Conservation (phyloP, 2,888 invertebrate species). For the Volucella bombylans region DNA sequence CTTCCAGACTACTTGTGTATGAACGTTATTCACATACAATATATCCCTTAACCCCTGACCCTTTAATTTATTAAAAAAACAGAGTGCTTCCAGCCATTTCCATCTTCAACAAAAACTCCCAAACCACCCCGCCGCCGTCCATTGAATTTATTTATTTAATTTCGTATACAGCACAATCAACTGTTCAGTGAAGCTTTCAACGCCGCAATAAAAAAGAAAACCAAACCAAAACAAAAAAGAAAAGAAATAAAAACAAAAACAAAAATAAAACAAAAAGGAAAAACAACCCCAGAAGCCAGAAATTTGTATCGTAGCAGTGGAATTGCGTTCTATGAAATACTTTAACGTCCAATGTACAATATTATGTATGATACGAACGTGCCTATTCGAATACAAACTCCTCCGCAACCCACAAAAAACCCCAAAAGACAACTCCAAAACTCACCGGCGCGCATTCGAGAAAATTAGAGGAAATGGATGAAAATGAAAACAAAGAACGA, state of each 20-base stretch:
- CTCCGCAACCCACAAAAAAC: not conserved
- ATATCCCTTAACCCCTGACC: not conserved
- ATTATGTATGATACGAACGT: no score
- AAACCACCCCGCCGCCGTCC: not conserved
- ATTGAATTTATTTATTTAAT: constrained; percentile 53
- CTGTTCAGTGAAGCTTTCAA: constrained; percentile 46
- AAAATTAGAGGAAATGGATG: not conserved
- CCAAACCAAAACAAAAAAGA: constrained; percentile 43
- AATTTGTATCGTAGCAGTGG: constrained; percentile 8
- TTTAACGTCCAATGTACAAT: not conserved
- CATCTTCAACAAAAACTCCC: not conserved
- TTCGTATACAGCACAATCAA: constrained; percentile 17
- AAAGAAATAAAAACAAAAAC: constrained; percentile 2
- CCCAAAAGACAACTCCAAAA: not conserved
- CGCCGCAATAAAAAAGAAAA: constrained; percentile 26
- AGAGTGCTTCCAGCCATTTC: constrained; percentile 2
- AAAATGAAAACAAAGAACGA: not conserved
- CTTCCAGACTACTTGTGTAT: no score
- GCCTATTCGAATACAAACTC: no score
- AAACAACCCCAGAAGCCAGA: not conserved
- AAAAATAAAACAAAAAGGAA: no score
- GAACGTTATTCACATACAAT: no score
- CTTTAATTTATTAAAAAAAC: constrained; percentile 8
- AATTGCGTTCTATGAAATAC: constrained; percentile 36
- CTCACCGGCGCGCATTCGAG: no score